Percentiles rank a stretch among this genome's conserved stretches.
Conservation (phyloP, 2,797 vertebrate species). For the Neopelma chrysocephalum region DNA sequence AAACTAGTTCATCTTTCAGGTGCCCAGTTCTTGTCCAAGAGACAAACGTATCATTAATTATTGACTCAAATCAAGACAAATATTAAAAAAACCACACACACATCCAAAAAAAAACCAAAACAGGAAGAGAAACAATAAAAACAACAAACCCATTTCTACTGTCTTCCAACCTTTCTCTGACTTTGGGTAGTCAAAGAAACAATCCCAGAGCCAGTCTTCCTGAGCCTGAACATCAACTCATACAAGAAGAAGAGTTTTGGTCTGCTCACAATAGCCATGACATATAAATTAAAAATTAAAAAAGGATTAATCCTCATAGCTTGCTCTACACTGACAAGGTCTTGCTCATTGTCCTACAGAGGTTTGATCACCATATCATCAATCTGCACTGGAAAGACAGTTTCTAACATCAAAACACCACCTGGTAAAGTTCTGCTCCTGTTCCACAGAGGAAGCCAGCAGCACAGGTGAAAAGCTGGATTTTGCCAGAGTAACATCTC, state of each 20-base stretch:
- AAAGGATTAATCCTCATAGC: neutral
- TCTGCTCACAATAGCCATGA: neutral
- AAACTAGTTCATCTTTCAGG: neutral
- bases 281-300: rapidly evolving
- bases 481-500: rapidly evolving
- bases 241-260: neutral
- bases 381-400: no score
- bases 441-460: neutral
- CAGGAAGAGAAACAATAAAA: no score
- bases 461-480: rapidly evolving
- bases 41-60: neutral
- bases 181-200: neutral
- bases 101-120: neutral
- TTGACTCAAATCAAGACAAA: neutral
- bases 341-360: neutral
- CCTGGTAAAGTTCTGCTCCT: no score
- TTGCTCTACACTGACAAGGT: neutral
- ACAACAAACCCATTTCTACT: neutral
- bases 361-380: neutral
- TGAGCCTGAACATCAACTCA: rapidly evolving
- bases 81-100: neutral
- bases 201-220: neutral
- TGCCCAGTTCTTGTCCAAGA: neutral
- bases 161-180: neutral
- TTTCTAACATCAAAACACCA: rapidly evolving